These are phyloP conservation scores for Bujurquina vittata DNA, from an alignment of 2,113 vertebrate genomes.

Conservation along the genomic window DNA sequence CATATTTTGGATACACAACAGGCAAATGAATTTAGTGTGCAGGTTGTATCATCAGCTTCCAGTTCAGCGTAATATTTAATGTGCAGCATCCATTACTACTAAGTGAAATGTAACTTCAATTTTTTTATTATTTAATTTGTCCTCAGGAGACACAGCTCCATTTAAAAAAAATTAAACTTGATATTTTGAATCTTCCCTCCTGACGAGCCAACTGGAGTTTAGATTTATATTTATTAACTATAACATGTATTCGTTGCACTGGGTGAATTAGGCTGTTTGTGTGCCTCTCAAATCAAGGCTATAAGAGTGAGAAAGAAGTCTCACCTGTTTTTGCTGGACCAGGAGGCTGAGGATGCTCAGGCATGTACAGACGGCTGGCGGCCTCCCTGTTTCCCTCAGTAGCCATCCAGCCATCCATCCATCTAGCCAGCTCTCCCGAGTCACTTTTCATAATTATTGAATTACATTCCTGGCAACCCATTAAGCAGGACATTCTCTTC, in stretches of 20 bases:
- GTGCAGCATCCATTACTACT: no score
- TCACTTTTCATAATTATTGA: constrained; percentile 88
- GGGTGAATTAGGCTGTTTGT: neutral
- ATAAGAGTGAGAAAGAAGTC: neutral
- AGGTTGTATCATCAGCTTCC: no score
- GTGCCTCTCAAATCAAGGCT: neutral
- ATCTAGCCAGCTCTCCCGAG: constrained; percentile 71
- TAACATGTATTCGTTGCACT: neutral
- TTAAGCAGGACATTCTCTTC: constrained; percentile 84
- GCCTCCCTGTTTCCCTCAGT: constrained; percentile 18
- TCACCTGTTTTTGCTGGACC: constrained; percentile 40
- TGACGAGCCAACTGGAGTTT: neutral
- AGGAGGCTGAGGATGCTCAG: constrained; percentile 47
- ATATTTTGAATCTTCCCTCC: neutral
- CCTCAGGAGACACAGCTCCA: neutral
- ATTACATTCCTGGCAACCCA: constrained; percentile 83
- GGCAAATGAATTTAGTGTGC: no score
- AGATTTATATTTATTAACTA: neutral
- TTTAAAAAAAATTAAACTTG: neutral
- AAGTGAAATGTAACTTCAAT: neutral
- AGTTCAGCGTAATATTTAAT: no score
- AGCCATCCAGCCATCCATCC: constrained; percentile 55
- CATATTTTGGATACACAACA: no score
- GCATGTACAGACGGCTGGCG: constrained; percentile 41
- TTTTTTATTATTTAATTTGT: neutral